Percentiles rank a stretch among this genome's conserved stretches.
Conservation (phyloP, 1,140 invertebrate genomes). For the Caenorhabditis elegans region DNA sequence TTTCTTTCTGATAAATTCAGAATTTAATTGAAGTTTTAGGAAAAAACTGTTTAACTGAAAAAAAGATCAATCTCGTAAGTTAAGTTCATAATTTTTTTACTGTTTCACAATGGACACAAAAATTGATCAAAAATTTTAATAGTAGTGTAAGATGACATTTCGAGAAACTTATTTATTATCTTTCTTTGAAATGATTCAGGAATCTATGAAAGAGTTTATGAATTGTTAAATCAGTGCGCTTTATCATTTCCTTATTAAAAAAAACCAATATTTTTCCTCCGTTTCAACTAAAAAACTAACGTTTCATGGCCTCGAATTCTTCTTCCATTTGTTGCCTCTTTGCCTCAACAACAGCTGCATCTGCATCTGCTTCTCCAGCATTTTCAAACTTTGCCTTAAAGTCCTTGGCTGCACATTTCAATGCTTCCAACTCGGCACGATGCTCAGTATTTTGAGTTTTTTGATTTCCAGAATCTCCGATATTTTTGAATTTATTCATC, state of each 20-base stretch:
- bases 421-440: constrained; percentile 53
- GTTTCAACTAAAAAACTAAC: constrained; percentile 41
- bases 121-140: too few species aligned
- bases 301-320: constrained; percentile 64
- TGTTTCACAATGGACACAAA: too few species aligned
- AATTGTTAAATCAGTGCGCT: too few species aligned
- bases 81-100: too few species aligned
- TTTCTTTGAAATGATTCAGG: too few species aligned
- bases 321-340: constrained; percentile 61
- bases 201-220: too few species aligned
- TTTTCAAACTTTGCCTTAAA: constrained; percentile 50
- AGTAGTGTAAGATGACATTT: too few species aligned
- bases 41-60: not conserved
- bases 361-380: constrained; percentile 42
- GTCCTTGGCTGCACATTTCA: constrained; percentile 51
- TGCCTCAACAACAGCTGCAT: constrained; percentile 49
- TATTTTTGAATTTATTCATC: constrained; percentile 67
- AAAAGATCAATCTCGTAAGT: too few species aligned
- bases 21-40: not conserved
- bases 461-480: constrained; percentile 47
- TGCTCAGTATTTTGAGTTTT: constrained; percentile 15
- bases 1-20: too few species aligned
- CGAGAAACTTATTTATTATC: too few species aligned
- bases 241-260: too few species aligned
- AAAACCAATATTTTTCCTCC: too few species aligned